phyloP scores from a whole-genome alignment of 2,113 vertebrate genomes.

The Spilogale gracilis region DNA sequence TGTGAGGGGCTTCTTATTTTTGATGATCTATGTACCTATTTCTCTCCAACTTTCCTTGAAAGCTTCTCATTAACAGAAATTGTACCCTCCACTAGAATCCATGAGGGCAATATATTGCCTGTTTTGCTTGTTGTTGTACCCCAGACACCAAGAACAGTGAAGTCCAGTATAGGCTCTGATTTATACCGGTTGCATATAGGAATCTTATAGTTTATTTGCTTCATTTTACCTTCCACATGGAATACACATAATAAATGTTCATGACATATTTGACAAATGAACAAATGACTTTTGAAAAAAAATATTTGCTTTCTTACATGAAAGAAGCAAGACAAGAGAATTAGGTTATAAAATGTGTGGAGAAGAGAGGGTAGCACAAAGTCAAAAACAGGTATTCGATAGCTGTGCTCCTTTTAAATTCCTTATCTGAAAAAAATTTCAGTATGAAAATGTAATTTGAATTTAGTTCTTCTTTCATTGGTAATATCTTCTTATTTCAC shows the following conservation, averaged over 20 bases:
- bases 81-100: background rate
- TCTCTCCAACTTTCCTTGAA: background rate
- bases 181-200: background rate
- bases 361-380: background rate
- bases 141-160: background rate
- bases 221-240: background rate
- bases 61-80: background rate
- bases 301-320: background rate
- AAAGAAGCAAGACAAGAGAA: background rate
- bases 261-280: background rate
- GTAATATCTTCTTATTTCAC: background rate
- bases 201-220: background rate
- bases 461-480: background rate
- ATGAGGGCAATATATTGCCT: background rate
- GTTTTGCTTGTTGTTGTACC: background rate
- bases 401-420: background rate
- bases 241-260: background rate
- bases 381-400: background rate
- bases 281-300: background rate
- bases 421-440: background rate
- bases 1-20: background rate
- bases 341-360: background rate
- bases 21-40: background rate
- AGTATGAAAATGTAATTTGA: background rate
- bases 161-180: background rate